phyloP scores from a whole-genome alignment of 1,140 invertebrate genomes.

The Drosophila pectinifera region DNA sequence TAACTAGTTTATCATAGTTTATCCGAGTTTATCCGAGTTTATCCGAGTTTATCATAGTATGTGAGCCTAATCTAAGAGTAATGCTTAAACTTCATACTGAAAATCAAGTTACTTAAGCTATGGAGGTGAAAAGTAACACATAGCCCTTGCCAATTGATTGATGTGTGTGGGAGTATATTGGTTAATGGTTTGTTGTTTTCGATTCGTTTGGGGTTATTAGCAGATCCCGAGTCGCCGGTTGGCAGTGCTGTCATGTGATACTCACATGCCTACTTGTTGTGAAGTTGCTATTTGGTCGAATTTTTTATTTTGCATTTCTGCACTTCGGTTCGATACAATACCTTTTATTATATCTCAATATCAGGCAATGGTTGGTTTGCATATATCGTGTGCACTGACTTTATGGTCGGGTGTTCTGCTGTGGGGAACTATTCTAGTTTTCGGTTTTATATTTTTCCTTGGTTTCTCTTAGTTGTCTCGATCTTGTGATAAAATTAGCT shows the following conservation, averaged over 20 bases:
- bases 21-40: too few species aligned
- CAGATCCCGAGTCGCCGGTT: conserved; percentile 17
- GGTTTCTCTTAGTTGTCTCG: neutral
- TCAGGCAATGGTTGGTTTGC: neutral
- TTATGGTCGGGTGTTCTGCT: too few species aligned
- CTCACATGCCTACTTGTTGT: conserved; percentile 2
- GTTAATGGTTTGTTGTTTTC: conserved; percentile 37
- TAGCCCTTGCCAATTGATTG: conserved; percentile 19
- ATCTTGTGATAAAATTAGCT: conserved; percentile 7
- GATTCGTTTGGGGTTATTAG: conserved; percentile 10
- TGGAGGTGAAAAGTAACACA: conserved; percentile 15
- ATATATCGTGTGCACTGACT: neutral
- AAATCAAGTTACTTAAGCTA: neutral
- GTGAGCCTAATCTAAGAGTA: too few species aligned
- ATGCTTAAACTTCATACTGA: neutral
- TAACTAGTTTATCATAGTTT: too few species aligned
- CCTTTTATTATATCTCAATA: neutral
- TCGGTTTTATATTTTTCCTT: neutral
- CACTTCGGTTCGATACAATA: neutral
- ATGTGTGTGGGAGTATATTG: conserved; percentile 27
- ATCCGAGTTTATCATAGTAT: neutral
- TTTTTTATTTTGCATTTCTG: conserved; percentile 16
- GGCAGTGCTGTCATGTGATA: conserved; percentile 20
- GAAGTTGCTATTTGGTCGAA: conserved; percentile 3
- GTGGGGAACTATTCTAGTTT: neutral